Evolutionary conservation across 2,888 invertebrate genomes (phyloP).

Genomic region (Habrosyne pyritoides): DNA sequence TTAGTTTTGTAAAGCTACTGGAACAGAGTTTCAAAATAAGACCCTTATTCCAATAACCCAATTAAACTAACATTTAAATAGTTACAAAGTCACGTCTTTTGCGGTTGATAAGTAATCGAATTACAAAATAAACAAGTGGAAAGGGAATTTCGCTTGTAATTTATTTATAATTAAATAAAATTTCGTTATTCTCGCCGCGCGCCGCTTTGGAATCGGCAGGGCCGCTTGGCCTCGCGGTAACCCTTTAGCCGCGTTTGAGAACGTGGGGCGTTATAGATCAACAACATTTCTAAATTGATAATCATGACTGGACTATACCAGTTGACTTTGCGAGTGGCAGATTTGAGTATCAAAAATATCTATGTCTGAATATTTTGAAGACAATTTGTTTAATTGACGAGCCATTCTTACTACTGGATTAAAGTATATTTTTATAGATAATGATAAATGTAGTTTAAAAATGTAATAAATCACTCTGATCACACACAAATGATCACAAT

Average conservation of each 20-base stretch:
- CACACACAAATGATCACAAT: too few relatives aligned
- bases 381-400: too few relatives aligned
- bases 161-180: conserved; percentile 12
- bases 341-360: too few relatives aligned
- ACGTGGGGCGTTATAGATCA: neutral
- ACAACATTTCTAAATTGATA: neutral
- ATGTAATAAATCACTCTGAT: too few relatives aligned
- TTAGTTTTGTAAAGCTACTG: neutral
- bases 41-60: neutral
- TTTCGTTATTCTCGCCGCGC: neutral
- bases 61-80: neutral
- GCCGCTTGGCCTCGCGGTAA: neutral
- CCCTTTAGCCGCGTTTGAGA: neutral
- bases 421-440: too few relatives aligned
- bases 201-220: too few relatives aligned
- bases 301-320: too few relatives aligned
- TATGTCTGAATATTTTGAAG: too few relatives aligned
- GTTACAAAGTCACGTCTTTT: conserved; percentile 3
- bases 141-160: conserved; percentile 16
- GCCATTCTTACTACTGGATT: too few relatives aligned
- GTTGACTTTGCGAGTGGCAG: too few relatives aligned
- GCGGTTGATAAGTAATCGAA: conserved; percentile 4
- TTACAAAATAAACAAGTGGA: conserved; percentile 11
- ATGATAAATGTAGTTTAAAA: too few relatives aligned
- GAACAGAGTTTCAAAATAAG: neutral